Evolutionary conservation across 2,888 invertebrate genomes (phyloP), one percentile per base, ranked within the genome.

Genomic region (Desoria tigrina): DNA sequence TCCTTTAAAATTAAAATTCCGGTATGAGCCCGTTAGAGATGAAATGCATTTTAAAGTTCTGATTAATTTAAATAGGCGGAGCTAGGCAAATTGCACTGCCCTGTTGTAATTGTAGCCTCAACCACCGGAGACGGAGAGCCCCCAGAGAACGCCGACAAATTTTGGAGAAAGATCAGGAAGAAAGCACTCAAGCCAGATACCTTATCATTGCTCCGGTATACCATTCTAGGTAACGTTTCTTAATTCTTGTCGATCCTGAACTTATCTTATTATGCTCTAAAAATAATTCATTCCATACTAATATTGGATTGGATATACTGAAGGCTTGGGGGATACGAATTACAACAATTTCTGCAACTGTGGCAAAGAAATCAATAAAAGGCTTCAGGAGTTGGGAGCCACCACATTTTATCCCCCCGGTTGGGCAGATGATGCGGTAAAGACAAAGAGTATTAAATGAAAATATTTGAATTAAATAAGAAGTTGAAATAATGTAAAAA

Each of bases 51-150:
- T 49, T 7, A n/a, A 49, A 9, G 49, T n/a, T 49, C 7, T 49
- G n/a, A 50, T 28, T 26, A n/a, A n/a, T n/a, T n/a, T 39, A 11
- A 11, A 39, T 55, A 77, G 75, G 61, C 61, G 11, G 71, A 74
- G 23, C 60, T 76, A 24, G 54, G 42, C 1, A 64, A 75, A 27
- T 24, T 66, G 6, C 54, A 56, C 3, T 79, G 80, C 72, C 76
- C 76, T 1, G 78, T 80, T 51, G 81, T 84, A 4, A 79, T 84
- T 49, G 79, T 85, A 3, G 80, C 81, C 1, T 84, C 84, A 1
- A 84, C 84, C 0, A 84, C 85, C 6, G 84, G 84, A 3, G 84
- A 85, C 75, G 84, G 84, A 27, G 84, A 85, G 54, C 81, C 84
- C 6, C 85, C 85, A 1, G 84, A 84, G 42, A 84, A 82, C 57